A percentile compares a stretch with the other conserved stretches of the same genome.
Evolutionary conservation across 2,797 vertebrate genomes (phyloP).

Genomic region (Onychomys arenicola): DNA sequence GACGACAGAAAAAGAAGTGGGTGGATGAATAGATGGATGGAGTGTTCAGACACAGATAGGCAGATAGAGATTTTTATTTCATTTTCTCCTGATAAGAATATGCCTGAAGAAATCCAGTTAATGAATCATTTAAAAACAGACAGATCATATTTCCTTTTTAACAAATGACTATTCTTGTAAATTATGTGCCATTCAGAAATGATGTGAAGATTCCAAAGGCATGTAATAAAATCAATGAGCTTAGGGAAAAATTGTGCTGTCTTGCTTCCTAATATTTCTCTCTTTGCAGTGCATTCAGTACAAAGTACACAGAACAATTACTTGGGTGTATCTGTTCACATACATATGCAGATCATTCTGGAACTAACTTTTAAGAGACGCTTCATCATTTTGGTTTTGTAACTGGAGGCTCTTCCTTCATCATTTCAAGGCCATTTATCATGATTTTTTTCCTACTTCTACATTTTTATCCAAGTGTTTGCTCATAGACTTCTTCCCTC

Average conservation of each 20-base stretch:
- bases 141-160: neutral
- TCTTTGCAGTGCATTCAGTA: neutral
- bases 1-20: too few relatives aligned
- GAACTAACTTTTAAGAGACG: neutral
- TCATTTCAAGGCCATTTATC: neutral
- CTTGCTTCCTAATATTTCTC: neutral
- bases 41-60: neutral
- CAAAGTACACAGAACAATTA: neutral
- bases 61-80: neutral
- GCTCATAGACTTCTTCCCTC: neutral
- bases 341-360: neutral
- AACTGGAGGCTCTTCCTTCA: neutral
- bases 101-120: neutral
- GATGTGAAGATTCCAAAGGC: neutral
- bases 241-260: neutral
- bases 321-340: neutral
- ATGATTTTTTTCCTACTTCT: neutral
- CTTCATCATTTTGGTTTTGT: neutral
- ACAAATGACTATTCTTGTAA: neutral
- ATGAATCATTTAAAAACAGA: neutral
- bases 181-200: neutral
- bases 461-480: neutral
- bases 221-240: neutral
- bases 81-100: neutral
- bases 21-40: neutral